Percentiles rank a stretch among this genome's conserved stretches.
phyloP scores from a whole-genome alignment of 1,140 invertebrate species.

The Euura lappo region DNA sequence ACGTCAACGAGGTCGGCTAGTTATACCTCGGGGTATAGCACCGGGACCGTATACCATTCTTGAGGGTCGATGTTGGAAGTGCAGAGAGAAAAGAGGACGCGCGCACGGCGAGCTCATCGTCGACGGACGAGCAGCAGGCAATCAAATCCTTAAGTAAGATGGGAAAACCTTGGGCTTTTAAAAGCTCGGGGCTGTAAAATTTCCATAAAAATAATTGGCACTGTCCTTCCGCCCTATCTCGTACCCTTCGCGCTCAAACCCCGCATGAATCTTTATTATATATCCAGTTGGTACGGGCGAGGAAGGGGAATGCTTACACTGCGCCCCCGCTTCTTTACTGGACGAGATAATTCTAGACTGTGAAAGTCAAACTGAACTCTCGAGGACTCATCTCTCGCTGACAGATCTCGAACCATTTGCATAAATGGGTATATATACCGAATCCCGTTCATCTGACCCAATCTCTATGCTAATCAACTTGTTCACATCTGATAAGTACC shows the following conservation, averaged over 20 bases:
- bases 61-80: background rate
- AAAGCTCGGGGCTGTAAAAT: conserved; percentile 6
- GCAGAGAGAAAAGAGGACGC: background rate
- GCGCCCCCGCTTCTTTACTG: no score
- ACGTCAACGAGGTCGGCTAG: no score
- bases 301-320: no score
- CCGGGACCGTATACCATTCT: no score
- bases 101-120: background rate
- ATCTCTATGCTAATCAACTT: conserved; percentile 6
- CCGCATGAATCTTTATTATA: background rate
- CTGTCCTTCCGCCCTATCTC: background rate
- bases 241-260: background rate
- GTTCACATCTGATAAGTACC: conserved; percentile 1
- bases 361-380: conserved; percentile 5
- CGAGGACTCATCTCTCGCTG: background rate
- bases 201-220: conserved; percentile 7
- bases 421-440: background rate
- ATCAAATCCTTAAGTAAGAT: conserved; percentile 7
- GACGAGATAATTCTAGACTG: background rate
- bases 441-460: background rate
- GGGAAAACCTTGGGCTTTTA: conserved; percentile 4
- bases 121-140: background rate
- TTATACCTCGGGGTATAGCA: no score
- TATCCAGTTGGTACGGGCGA: no score
- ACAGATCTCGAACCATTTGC: conserved; percentile 1